Evolutionary conservation across 2,113 vertebrate genomes (phyloP), one percentile per base, ranked within the genome.

Genomic region (Cavia aperea): DNA sequence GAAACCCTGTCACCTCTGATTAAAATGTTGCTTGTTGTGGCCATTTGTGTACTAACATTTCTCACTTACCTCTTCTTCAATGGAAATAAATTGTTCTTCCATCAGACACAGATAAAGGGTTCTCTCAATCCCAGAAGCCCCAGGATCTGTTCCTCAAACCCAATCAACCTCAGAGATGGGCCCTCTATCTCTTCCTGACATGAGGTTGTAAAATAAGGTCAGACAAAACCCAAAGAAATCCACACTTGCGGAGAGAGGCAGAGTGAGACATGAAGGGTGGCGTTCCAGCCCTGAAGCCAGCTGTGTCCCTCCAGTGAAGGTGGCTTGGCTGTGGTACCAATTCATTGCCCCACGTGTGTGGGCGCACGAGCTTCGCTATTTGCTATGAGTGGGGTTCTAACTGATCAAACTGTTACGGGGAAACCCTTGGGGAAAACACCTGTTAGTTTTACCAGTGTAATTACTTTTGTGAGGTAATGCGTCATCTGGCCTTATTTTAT

Each of bases 401-500:
- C 39, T 75, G 81, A 93, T 56, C 86, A 81, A 65, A 19, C 36
- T 43, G 56, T 58, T 54, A 70, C 18, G 92, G n/a, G 46, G 63
- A 91, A 79, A 49, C 75, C 75, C 56, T 49, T 72, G 56, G 75
- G 21, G 29, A 85, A 93, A 81, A 94, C 56, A 90, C n/a, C 70
- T 78, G 78, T 73, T 72, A 81, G 86, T 90, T 88, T 93, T 85
- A 94, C 31, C 26, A 73, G 46, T 33, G 78, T 78, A 86, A 90
- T 92, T 84, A 88, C 54, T 90, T 84, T 56, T 16, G 51, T 92
- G 73, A 72, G 39, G 63, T 73, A 81, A 86, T 36, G 11, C 60
- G 23, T 46, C 82, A 91, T 75, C 70, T 93, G 87, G 62, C 46
- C 60, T 91, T 62, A 78, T 90, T 81, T 95, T 92, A 94, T 85